Base-by-base conservation (phyloP, 2,797 vertebrate species). In the Neomorphus geoffroyi region DNA sequence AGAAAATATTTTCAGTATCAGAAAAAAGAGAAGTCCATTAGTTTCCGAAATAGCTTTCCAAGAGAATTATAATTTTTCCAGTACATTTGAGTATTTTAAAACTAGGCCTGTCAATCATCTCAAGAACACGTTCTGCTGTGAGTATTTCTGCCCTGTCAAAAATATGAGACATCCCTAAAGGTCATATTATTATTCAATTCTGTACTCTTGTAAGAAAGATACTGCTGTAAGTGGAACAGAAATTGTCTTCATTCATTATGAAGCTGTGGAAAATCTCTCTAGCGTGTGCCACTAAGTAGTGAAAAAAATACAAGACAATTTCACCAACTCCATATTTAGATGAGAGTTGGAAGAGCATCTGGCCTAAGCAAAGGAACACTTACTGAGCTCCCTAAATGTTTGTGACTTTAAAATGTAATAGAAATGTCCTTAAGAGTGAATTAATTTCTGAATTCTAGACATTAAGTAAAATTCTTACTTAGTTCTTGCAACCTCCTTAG, bases 401-500 rank as follows among this genome's bases (percentile, higher is more conserved):
- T 77, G 22, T 58, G 28, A 48, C 23, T 83, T 88, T 51, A 67
- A 85, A 93, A 72, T 19, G 32, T 7, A 91, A 54, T 1, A 71
- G 37, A 82, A 86, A 75, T 9, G 3, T 50, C 32, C 41, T 62
- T 74, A 71, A 53, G 5, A 65, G 10, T 50, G 18, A 72, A 92
- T 56, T 66, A 70, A 72, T 83, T 77, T 46, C 62, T 37, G 37
- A 86, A 67, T 71, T 73, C 41, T 43, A 72, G 7, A 46, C 24
- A 4, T 67, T n/a, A 60, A 83, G 26, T 17, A 35, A 71, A 84
- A 86, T 53, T n/a, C 99, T 99, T 98, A 99, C 99, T 99, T 93
- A 99, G 98, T 95, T 99, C 99, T 93, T 99, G 99, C 9, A 99
- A 96, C 90, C 98, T 98, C 96, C 98, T 99, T 90, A 99, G 98